Percentiles rank a stretch among this genome's conserved stretches.
phyloP scores from a whole-genome alignment of 2,113 vertebrate genomes.

The Dendrocopos noguchii region DNA sequence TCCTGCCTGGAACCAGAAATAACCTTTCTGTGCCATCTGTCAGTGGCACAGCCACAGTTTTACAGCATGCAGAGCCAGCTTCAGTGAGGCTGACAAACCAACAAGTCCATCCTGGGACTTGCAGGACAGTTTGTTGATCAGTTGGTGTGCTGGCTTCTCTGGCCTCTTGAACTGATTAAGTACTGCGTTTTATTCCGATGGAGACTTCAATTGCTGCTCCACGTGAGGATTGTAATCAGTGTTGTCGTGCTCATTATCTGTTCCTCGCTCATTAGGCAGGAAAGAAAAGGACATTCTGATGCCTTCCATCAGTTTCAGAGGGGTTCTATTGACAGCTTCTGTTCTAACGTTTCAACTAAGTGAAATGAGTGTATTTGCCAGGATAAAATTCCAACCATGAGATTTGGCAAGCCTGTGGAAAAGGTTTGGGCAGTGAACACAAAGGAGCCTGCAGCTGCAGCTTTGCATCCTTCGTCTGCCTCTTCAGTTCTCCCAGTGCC shows the following conservation, averaged over 20 bases:
- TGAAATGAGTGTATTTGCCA: not conserved
- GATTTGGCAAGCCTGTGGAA: not conserved
- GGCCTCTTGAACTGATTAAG: not conserved
- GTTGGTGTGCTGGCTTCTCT: not conserved
- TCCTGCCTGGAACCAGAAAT: not conserved
- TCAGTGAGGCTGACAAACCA: not conserved
- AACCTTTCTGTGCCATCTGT: not conserved
- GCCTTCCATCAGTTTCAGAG: not conserved
- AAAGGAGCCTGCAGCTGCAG: not conserved
- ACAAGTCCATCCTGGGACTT: not conserved
- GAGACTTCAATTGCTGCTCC: not conserved
- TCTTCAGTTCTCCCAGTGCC: not conserved
- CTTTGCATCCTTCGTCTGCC: not conserved
- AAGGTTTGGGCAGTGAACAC: not conserved
- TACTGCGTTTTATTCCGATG: not conserved
- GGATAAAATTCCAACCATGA: not conserved
- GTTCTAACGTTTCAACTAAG: not conserved
- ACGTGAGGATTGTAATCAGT: not conserved
- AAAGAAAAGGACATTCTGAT: not conserved
- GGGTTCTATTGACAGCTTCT: not conserved
- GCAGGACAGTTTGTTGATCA: not conserved
- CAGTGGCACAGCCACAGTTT: not conserved
- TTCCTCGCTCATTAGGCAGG: not conserved
- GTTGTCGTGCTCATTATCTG: not conserved
- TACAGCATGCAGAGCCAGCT: not conserved